These are phyloP conservation scores for Clusia tigrina DNA, from an alignment of 2,888 invertebrate genomes.

Conservation along the genomic window DNA sequence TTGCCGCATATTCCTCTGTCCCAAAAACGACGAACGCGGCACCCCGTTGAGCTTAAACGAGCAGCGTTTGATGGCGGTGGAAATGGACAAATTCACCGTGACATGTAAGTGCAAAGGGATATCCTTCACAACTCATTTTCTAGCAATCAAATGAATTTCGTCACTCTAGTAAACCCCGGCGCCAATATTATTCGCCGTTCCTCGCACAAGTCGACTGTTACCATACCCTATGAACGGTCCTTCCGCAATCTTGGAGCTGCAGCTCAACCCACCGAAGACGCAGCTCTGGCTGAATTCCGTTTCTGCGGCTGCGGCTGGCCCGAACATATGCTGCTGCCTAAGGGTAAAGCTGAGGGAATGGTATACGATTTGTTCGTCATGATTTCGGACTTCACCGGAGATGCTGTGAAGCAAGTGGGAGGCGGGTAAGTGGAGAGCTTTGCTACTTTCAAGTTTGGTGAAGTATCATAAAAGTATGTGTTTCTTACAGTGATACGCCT, in stretches of 20 bases:
- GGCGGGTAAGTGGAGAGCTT: not conserved
- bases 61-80: slow-evolving; percentile 69
- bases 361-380: slow-evolving; percentile 74
- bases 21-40: slow-evolving; percentile 70
- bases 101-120: slow-evolving; percentile 28
- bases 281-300: slow-evolving; percentile 28
- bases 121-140: not conserved
- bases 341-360: slow-evolving; percentile 67
- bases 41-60: slow-evolving; percentile 67
- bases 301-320: slow-evolving; percentile 35
- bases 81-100: slow-evolving; percentile 65
- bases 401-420: slow-evolving; percentile 49
- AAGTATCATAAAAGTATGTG: no score
- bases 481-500: not conserved
- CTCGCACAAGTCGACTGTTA: slow-evolving; percentile 76
- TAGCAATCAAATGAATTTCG: no score
- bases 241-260: slow-evolving; percentile 66
- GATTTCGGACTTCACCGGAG: slow-evolving; percentile 74
- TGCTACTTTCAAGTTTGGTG: no score
- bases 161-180: slow-evolving; percentile 72
- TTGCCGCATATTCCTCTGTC: slow-evolving; percentile 73
- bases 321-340: slow-evolving; percentile 74
- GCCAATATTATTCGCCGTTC: slow-evolving; percentile 69
- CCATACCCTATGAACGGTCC: slow-evolving; percentile 78
- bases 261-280: slow-evolving; percentile 16